A percentile compares a stretch with the other conserved stretches of the same genome.
Evolutionary conservation across 2,113 vertebrate genomes (phyloP).

Genomic region (Actinemys pallida): DNA sequence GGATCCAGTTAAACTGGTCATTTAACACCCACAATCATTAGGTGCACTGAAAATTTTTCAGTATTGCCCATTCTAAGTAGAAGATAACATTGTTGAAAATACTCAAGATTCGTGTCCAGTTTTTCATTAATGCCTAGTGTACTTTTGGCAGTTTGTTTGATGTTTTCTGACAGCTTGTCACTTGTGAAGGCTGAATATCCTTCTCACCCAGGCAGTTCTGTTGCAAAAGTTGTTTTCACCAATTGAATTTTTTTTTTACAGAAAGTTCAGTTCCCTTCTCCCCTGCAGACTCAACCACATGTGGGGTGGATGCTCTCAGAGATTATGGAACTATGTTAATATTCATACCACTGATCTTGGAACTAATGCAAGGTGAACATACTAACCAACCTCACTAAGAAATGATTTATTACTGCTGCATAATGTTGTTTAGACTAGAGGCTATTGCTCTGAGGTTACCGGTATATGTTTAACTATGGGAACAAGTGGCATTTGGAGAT

Average conservation of each 20-base stretch:
- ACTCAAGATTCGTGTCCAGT: background rate
- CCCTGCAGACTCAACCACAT: conserved; percentile 9
- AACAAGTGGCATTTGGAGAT: background rate
- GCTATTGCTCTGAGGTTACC: background rate
- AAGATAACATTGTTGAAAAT: background rate
- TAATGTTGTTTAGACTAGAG: background rate
- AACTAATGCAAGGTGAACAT: conserved; percentile 19
- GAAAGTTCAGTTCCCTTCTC: conserved; percentile 17
- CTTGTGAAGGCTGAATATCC: conserved; percentile 25
- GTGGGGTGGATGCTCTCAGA: conserved; percentile 3
- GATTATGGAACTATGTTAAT: conserved; percentile 15
- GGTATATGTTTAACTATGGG: background rate
- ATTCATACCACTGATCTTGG: background rate
- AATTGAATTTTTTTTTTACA: background rate
- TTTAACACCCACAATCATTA: background rate
- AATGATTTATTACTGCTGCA: background rate
- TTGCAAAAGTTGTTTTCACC: background rate
- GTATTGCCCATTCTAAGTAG: background rate
- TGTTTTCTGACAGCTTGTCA: conserved; percentile 27
- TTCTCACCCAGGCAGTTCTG: conserved; percentile 24
- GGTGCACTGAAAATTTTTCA: background rate
- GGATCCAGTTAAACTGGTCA: background rate
- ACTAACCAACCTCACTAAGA: background rate
- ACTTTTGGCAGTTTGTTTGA: conserved; percentile 25
- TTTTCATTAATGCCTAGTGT: background rate